Percentiles rank a stretch among this genome's conserved stretches.
Evolutionary conservation across 2,888 invertebrate species (phyloP).

Genomic region (Phasia obesa): DNA sequence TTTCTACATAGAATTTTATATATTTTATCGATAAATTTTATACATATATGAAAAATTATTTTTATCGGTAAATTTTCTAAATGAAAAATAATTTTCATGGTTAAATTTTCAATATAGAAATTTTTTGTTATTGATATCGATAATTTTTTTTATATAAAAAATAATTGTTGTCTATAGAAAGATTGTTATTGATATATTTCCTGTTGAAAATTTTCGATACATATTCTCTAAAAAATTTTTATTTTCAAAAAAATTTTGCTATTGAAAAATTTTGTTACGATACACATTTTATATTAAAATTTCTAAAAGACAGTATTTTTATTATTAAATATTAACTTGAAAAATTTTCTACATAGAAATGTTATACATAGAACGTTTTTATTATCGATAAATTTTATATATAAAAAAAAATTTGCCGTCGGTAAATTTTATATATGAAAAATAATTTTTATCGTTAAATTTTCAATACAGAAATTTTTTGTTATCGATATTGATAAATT

Average conservation of each 20-base stretch:
- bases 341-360: not conserved
- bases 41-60: no score
- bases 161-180: not conserved
- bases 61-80: no score
- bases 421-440: not conserved
- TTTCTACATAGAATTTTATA: no score
- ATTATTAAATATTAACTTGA: not conserved
- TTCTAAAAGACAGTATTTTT: not conserved
- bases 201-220: not conserved
- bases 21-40: no score
- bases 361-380: not conserved
- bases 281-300: no score
- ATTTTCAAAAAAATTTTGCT: not conserved
- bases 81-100: no score
- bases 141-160: not conserved
- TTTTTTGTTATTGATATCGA: not conserved
- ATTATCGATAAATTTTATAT: no score
- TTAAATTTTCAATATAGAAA: no score
- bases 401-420: no score
- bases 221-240: not conserved
- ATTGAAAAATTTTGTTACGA: no score
- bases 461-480: not conserved
- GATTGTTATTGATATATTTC: not conserved
- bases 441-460: not conserved
- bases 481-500: no score